These are phyloP conservation scores for Ctenochaetus hawaiiensis DNA, from an alignment of 2,797 vertebrate species.

Conservation along the genomic window DNA sequence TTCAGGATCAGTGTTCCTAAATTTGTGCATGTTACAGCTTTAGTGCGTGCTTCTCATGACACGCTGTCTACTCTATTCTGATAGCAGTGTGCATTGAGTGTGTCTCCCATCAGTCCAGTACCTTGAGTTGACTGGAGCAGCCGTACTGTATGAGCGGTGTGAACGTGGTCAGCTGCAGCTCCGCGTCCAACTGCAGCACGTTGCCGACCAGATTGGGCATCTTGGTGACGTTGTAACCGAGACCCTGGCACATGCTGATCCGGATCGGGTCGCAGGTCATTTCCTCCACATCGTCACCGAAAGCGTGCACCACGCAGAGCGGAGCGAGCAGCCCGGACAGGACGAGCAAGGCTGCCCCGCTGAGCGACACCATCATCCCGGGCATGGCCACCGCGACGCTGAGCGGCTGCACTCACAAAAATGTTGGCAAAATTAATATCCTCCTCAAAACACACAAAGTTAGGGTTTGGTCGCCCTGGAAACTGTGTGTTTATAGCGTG, in stretches of 20 bases:
- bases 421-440: slow-evolving; percentile 10
- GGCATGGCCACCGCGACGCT: slow-evolving; percentile 49
- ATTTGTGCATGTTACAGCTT: slow-evolving; percentile 3
- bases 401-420: slow-evolving; percentile 4
- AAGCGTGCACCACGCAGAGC: slow-evolving; percentile 78
- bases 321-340: slow-evolving; percentile 60
- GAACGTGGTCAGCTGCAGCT: slow-evolving; percentile 97
- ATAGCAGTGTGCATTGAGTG: not conserved
- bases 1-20: slow-evolving; percentile 56
- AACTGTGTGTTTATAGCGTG: slow-evolving; percentile 34
- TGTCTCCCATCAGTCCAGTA: slow-evolving; percentile 52
- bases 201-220: slow-evolving; percentile 99
- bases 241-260: slow-evolving; percentile 98
- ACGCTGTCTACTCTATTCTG: not conserved
- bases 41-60: slow-evolving; percentile 31
- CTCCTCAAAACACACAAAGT: slow-evolving; percentile 2
- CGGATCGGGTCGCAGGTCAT: slow-evolving; percentile 97
- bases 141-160: slow-evolving; percentile 98
- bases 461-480: slow-evolving; percentile 23
- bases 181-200: slow-evolving; percentile 96
- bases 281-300: slow-evolving; percentile 93
- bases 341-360: slow-evolving; percentile 63
- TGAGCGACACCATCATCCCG: slow-evolving; percentile 56
- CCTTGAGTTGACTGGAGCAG: slow-evolving; percentile 98
- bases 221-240: slow-evolving; percentile 98